These are phyloP conservation scores for Mythimna lalbum DNA, from an alignment of 2,888 invertebrate genomes.

Conservation along the genomic window DNA sequence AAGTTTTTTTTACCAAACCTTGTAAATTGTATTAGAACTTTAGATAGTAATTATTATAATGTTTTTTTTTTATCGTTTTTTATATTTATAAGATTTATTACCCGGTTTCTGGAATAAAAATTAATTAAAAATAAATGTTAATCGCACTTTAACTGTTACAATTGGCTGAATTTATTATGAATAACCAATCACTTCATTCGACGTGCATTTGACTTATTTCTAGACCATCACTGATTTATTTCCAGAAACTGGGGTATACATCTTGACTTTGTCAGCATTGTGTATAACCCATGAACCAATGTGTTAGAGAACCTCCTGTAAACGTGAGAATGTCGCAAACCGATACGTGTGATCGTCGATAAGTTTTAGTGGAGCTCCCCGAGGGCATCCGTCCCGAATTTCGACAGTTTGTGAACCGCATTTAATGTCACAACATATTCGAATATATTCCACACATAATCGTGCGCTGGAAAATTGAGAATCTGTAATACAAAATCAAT, in stretches of 20 bases:
- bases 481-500: conserved; percentile 61
- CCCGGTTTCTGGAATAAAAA: background rate
- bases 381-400: conserved; percentile 30
- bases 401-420: conserved; percentile 39
- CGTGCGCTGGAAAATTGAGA: conserved; percentile 54
- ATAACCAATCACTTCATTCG: background rate
- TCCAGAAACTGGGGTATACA: background rate
- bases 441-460: conserved; percentile 38
- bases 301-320: background rate
- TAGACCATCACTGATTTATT: background rate
- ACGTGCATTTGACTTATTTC: background rate
- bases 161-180: background rate
- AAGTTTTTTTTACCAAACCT: conserved; percentile 27
- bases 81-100: conserved; percentile 2
- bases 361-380: conserved; percentile 35
- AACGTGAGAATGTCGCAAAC: conserved; percentile 20
- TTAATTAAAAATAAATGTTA: background rate
- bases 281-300: background rate
- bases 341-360: conserved; percentile 30
- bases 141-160: background rate
- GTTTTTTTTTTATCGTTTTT: background rate
- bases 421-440: conserved; percentile 47
- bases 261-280: background rate
- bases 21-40: conserved; percentile 14
- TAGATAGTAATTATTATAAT: background rate